Evolutionary conservation across 1,140 invertebrate species (phyloP).

Genomic region (Andricus grossulariae): DNA sequence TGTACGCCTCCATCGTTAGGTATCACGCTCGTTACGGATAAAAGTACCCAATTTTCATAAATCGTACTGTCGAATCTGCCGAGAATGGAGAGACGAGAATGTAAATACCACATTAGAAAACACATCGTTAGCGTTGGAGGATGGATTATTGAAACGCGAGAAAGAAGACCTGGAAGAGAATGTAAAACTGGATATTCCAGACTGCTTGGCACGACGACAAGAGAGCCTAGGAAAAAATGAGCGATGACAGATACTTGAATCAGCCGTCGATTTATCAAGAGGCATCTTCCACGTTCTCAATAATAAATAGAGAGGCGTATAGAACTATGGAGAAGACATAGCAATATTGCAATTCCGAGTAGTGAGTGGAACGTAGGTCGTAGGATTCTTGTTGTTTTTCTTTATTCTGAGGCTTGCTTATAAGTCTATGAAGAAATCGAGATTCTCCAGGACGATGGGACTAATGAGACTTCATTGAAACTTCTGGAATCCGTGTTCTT

Average conservation of each 20-base stretch:
- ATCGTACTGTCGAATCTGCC: slow-evolving; percentile 30
- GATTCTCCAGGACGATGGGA: slow-evolving; percentile 29
- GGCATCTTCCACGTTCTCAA: slow-evolving; percentile 12
- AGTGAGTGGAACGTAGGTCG: slow-evolving; percentile 12
- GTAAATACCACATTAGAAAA: slow-evolving; percentile 26
- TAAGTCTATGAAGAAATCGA: slow-evolving; percentile 17
- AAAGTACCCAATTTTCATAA: slow-evolving; percentile 32
- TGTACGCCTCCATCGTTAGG: too few relatives aligned
- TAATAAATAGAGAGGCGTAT: slow-evolving; percentile 22
- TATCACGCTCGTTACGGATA: slow-evolving; percentile 11
- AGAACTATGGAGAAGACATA: background rate
- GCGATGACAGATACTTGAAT: slow-evolving; percentile 31
- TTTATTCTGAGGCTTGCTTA: slow-evolving; percentile 8
- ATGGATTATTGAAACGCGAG: slow-evolving; percentile 28
- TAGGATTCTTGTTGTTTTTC: slow-evolving; percentile 12
- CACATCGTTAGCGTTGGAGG: slow-evolving; percentile 21
- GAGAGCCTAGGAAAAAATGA: slow-evolving; percentile 14
- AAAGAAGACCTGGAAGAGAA: slow-evolving; percentile 28
- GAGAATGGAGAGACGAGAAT: slow-evolving; percentile 27
- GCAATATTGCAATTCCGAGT: slow-evolving; percentile 9
- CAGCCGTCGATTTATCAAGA: slow-evolving; percentile 22
- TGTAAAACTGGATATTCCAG: slow-evolving; percentile 31
- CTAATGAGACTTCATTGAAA: slow-evolving; percentile 31
- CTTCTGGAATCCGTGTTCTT: slow-evolving; percentile 28
- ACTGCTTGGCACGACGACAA: slow-evolving; percentile 31